Evolutionary conservation across 2,113 vertebrate genomes (phyloP), one percentile per base, ranked within the genome.

Genomic region (Neodon shergylaensis): DNA sequence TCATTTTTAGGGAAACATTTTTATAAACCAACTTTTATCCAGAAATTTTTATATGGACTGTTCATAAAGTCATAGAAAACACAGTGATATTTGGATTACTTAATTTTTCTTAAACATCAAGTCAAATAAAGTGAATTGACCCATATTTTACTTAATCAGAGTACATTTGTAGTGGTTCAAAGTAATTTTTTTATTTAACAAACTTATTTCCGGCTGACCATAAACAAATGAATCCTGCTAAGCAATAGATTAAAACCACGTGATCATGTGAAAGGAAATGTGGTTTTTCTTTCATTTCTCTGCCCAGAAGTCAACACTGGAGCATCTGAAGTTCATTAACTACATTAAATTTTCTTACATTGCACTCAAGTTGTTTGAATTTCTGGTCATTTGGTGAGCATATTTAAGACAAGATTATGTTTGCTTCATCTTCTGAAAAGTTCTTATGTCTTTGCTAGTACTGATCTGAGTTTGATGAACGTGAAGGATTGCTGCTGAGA

Each of bases 121-220:
- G 42, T 92, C 14, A 94, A 92, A 93, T 65, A 12, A 58, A 83
- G 2, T 84, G 63, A 83, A 84, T 84, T 88, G 10, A 76, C 14
- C 77, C 19, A 79, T 22, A 66, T 81, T 88, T 88, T 61, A 70
- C 39, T 95, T 42, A n/a, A 95, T 82, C 95, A 52, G 13, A 87
- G 2, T 24, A 87, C 16, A 94, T 79, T 95, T 47, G 12, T 76
- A 58, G 24, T 26, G 58, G 3, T 52, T 78, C 54, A 89, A 93
- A 52, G 26, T 88, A 84, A 28, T 21, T 68, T 70, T 81, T 31
- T 94, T 21, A 85, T 21, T 96, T 82, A 11, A 88, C 2, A 94
- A 92, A 85, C 0, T 73, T 7, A 89, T 85, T 91, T 73, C 9
- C 33, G 86, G 33, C 63, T 90, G 94, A 54, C 24, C 17, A 58